Percentiles rank a stretch among this genome's conserved stretches.
Evolutionary conservation across 2,888 invertebrate species (phyloP).

Genomic region (Cephalotes varians): DNA sequence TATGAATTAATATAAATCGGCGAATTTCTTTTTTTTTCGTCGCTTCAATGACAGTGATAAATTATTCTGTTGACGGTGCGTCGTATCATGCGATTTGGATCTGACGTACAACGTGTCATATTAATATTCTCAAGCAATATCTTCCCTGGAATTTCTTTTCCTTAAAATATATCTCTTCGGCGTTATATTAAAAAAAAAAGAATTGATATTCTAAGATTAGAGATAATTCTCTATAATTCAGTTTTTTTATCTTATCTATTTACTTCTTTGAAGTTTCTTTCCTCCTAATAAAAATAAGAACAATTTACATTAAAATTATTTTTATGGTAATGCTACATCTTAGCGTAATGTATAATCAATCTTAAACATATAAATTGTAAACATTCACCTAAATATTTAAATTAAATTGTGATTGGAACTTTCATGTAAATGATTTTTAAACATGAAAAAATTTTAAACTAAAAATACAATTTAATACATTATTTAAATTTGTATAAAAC

Average conservation of each 20-base stretch:
- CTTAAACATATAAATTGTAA: not conserved
- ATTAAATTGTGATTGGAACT: not conserved
- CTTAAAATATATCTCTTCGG: no score
- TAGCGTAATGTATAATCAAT: not conserved
- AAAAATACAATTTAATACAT: not conserved
- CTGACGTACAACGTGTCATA: not conserved
- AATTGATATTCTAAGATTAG: no score
- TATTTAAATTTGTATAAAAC: not conserved
- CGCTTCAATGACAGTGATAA: not conserved
- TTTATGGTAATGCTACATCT: constrained; percentile 6
- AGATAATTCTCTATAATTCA: constrained; percentile 1
- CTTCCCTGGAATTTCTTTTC: not conserved
- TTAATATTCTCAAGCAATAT: not conserved
- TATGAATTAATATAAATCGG: not conserved
- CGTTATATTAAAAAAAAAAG: no score
- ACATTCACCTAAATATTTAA: constrained; percentile 3
- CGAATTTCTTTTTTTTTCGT: not conserved
- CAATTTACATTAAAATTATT: constrained; percentile 6
- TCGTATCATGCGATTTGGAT: constrained; percentile 8
- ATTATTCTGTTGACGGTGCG: not conserved
- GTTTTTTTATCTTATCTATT: constrained; percentile 32
- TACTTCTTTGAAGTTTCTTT: constrained; percentile 52
- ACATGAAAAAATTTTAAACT: not conserved
- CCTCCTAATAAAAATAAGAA: constrained; percentile 11
- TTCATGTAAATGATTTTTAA: not conserved